phyloP scores from a whole-genome alignment of 2,113 vertebrate genomes.

The Trochalopteron elliotii region DNA sequence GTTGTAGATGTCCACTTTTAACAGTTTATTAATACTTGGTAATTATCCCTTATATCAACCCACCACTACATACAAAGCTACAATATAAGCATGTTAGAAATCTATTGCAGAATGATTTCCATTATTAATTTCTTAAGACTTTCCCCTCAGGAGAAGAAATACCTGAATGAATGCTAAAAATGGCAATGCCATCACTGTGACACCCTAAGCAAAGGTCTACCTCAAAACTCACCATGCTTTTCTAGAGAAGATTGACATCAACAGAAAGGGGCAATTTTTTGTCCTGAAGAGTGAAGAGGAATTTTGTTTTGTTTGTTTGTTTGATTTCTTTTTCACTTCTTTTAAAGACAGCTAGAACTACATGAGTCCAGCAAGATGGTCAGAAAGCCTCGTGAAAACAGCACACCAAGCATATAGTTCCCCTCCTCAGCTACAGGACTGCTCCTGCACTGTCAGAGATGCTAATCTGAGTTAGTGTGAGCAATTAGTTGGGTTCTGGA shows the following conservation, averaged over 20 bases:
- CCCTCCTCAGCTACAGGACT: background rate
- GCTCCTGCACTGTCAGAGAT: background rate
- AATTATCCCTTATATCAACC: background rate
- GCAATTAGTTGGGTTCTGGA: background rate
- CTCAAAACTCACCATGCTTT: accelerated
- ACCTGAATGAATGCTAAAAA: background rate
- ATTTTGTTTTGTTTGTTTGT: background rate
- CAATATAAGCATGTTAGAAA: background rate
- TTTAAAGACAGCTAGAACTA: background rate
- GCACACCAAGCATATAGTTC: background rate
- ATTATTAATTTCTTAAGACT: background rate
- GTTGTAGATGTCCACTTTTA: background rate
- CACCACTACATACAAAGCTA: background rate
- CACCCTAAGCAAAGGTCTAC: background rate
- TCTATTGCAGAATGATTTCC: background rate
- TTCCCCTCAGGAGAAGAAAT: background rate
- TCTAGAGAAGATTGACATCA: background rate
- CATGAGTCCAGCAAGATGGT: background rate
- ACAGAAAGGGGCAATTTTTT: background rate
- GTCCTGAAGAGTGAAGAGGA: background rate
- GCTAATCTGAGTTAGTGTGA: background rate
- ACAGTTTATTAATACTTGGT: background rate
- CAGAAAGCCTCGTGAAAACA: background rate
- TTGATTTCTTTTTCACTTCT: background rate
- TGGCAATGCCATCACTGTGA: background rate